These are phyloP conservation scores for Danionella dracula DNA, from an alignment of 2,797 vertebrate species.

Conservation along the genomic window DNA sequence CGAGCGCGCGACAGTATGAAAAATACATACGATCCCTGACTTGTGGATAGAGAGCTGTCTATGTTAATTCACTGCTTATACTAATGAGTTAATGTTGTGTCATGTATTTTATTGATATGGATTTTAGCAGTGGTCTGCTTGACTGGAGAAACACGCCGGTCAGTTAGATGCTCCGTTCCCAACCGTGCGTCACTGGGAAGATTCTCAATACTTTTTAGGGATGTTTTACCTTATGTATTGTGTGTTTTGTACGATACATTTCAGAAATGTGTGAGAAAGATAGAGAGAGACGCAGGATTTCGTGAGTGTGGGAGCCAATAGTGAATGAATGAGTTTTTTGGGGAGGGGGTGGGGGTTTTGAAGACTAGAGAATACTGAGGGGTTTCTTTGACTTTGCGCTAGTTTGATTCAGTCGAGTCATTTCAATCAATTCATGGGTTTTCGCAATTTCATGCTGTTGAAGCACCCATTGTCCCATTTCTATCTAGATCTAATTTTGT, in stretches of 20 bases:
- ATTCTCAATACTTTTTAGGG: neutral
- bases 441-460: slow-evolving; percentile 1
- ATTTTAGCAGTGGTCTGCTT: neutral
- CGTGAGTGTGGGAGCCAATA: slow-evolving; percentile 24
- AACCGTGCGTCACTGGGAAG: neutral
- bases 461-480: neutral
- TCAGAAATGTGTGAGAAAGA: neutral
- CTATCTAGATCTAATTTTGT: neutral
- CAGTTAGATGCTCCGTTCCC: neutral
- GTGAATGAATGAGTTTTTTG: slow-evolving; percentile 37
- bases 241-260: neutral
- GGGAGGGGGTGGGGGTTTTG: slow-evolving; percentile 37
- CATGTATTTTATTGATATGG: slow-evolving; percentile 13
- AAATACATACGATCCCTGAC: neutral
- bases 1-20: neutral
- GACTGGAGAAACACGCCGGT: neutral
- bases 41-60: slow-evolving; percentile 3
- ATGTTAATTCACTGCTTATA: neutral
- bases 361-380: slow-evolving; percentile 2
- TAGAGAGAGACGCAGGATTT: slow-evolving; percentile 25
- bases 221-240: neutral
- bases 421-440: neutral
- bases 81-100: slow-evolving; percentile 1
- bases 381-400: slow-evolving; percentile 16
- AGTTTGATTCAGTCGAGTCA: neutral